A percentile compares a stretch with the other conserved stretches of the same genome.
Evolutionary conservation across 2,888 invertebrate genomes (phyloP).

Genomic region (Pseudanteris insignis): DNA sequence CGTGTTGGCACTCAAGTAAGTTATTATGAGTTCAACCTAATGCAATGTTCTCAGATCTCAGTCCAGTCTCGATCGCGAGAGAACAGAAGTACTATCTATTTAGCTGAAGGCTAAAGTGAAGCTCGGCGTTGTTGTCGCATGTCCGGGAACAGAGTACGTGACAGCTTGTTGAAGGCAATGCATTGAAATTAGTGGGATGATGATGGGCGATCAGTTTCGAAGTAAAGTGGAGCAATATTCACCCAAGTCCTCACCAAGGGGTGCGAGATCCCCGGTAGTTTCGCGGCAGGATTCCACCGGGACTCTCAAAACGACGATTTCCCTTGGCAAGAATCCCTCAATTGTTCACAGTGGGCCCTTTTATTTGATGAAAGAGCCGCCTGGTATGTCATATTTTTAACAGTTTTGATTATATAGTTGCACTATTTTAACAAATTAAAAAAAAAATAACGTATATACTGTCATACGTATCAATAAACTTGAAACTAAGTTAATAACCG

Average conservation of each 20-base stretch:
- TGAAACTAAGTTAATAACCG: too few relatives aligned
- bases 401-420: too few relatives aligned
- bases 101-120: too few relatives aligned
- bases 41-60: too few relatives aligned
- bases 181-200: conserved; percentile 72
- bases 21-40: too few relatives aligned
- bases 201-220: conserved; percentile 92
- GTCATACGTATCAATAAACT: too few relatives aligned
- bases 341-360: conserved; percentile 98
- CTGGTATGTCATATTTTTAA: conserved; percentile 71
- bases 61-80: too few relatives aligned
- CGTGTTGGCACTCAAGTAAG: too few relatives aligned
- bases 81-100: too few relatives aligned
- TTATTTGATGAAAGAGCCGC: conserved; percentile 97
- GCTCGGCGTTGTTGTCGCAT: too few relatives aligned
- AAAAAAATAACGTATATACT: too few relatives aligned
- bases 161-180: conserved; percentile 51
- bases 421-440: too few relatives aligned
- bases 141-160: conserved; percentile 12
- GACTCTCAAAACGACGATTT: conserved; percentile 96
- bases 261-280: conserved; percentile 93
- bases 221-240: conserved; percentile 90
- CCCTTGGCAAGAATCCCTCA: conserved; percentile 94
- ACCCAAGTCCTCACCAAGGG: conserved; percentile 92
- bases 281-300: conserved; percentile 97